Base-by-base conservation (phyloP, 2,888 invertebrate genomes). In the Synanthedon andrenaeformis region DNA sequence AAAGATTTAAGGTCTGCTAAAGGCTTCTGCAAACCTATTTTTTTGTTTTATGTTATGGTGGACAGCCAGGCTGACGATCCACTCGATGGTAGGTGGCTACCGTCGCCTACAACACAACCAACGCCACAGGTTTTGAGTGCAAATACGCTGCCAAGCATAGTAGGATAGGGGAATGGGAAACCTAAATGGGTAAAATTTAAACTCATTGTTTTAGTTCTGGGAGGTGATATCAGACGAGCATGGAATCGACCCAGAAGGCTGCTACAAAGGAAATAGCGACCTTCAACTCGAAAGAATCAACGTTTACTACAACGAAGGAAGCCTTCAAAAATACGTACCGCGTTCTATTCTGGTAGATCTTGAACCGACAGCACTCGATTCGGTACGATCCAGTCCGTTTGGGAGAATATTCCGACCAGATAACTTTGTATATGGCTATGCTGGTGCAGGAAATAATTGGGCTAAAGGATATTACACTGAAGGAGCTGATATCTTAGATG, bases 281-380 rank as follows among this genome's bases (percentile, higher is more conserved):
- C 83, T 93, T 2, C 93, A 94, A 70, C 73, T 93, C 49, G 92
- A 94, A 76, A 84, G 93, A 55, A 91, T 94, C 66, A 91, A 92
- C 68, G 93, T 94, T 3, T 94, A 92, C 71, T 94, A 91, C 84
- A 92, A 92, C 68, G 92, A 93, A 69, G 92, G 90, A 0, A 64
- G 78, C 8, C 69, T 66, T 12, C 60, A 69, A 23, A 81, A 79
- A 60, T 84, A 68, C 59, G 84, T 84, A 0, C 84, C 84, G 2
- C 70, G 85, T 50, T 79, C 83, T 0, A 68, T 83, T 3, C 60
- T 84, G 2, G 79, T 81, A 0, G 84, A 84, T 58, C 70, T 84
- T 0, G 82, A 84, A 57, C 82, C 84, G 1, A 68, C 79, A 1
- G 74, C 80, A 10, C 62, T 94, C 90, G 93, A 93, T 70, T 83